A percentile compares a stretch with the other conserved stretches of the same genome.
phyloP scores from a whole-genome alignment of 2,113 vertebrate species.

The Mus musculus region DNA sequence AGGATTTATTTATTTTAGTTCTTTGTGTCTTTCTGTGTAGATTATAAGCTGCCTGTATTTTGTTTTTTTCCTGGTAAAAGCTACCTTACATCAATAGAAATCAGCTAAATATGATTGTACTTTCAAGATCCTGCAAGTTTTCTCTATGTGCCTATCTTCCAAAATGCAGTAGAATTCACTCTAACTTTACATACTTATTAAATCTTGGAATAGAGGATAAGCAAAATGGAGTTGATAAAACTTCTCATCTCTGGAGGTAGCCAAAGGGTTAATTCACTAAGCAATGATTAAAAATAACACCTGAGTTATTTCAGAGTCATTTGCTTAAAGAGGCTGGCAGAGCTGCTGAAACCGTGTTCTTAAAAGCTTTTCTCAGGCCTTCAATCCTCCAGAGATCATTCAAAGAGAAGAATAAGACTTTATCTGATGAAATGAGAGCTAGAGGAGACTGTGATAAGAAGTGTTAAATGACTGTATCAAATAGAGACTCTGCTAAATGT shows the following conservation, averaged over 20 bases:
- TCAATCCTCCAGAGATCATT: conserved; percentile 81
- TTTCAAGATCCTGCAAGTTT: not conserved
- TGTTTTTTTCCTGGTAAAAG: conserved; percentile 18
- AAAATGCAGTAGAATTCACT: conserved; percentile 28
- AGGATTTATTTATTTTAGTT: not conserved
- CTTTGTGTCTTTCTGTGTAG: not conserved
- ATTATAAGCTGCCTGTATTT: not conserved
- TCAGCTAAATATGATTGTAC: not conserved
- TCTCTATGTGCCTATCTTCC: not conserved
- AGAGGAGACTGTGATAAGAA: conserved; percentile 67
- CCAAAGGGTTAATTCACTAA: conserved; percentile 33
- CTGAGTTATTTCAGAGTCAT: conserved; percentile 68
- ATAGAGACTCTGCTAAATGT: conserved; percentile 71
- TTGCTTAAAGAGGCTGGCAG: conserved; percentile 64
- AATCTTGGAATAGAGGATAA: conserved; percentile 40
- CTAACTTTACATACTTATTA: not conserved
- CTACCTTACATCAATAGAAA: conserved; percentile 5
- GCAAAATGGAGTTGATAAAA: not conserved
- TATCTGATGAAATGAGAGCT: conserved; percentile 79
- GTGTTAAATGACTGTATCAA: conserved; percentile 76
- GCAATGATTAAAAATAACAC: conserved; percentile 58
- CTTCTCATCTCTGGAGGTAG: conserved; percentile 15
- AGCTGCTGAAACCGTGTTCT: conserved; percentile 73
- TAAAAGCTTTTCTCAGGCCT: conserved; percentile 83
- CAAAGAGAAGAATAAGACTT: conserved; percentile 80